A percentile compares a stretch with the other conserved stretches of the same genome.
Evolutionary conservation across 1,140 invertebrate species (phyloP).

Genomic region (Parapsyche elsis): DNA sequence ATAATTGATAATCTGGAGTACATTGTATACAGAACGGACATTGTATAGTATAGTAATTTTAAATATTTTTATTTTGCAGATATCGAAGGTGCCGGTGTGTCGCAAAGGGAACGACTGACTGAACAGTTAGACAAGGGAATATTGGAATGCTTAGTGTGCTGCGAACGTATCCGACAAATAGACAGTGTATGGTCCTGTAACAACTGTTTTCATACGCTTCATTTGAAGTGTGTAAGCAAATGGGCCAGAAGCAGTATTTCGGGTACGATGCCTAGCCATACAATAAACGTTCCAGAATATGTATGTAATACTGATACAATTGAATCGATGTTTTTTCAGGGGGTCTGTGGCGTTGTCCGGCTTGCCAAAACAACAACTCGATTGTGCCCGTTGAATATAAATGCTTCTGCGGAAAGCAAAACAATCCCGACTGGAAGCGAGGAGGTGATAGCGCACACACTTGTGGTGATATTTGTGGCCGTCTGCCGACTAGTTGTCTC

Average conservation of each 20-base stretch:
- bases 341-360: slow-evolving; percentile 91
- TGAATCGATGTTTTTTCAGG: slow-evolving; percentile 64
- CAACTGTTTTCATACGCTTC: slow-evolving; percentile 92
- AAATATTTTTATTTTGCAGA: slow-evolving; percentile 58
- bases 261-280: too few species aligned
- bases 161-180: slow-evolving; percentile 81
- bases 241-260: slow-evolving; percentile 88
- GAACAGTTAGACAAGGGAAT: slow-evolving; percentile 81
- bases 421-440: slow-evolving; percentile 78
- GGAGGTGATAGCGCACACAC: slow-evolving; percentile 82
- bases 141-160: slow-evolving; percentile 94
- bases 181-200: slow-evolving; percentile 90
- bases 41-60: slow-evolving; percentile 10
- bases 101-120: slow-evolving; percentile 82
- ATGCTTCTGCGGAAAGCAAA: slow-evolving; percentile 86
- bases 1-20: too few species aligned
- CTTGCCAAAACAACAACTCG: slow-evolving; percentile 81
- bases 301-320: background rate
- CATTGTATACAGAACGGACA: too few species aligned
- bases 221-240: slow-evolving; percentile 88
- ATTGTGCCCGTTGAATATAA: slow-evolving; percentile 78
- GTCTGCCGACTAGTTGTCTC: slow-evolving; percentile 71
- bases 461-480: slow-evolving; percentile 87
- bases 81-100: slow-evolving; percentile 71
- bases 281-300: too few species aligned